Percentiles rank a stretch among this genome's conserved stretches.
Conservation (phyloP, 2,888 invertebrate species). For the Acleris holmiana region DNA sequence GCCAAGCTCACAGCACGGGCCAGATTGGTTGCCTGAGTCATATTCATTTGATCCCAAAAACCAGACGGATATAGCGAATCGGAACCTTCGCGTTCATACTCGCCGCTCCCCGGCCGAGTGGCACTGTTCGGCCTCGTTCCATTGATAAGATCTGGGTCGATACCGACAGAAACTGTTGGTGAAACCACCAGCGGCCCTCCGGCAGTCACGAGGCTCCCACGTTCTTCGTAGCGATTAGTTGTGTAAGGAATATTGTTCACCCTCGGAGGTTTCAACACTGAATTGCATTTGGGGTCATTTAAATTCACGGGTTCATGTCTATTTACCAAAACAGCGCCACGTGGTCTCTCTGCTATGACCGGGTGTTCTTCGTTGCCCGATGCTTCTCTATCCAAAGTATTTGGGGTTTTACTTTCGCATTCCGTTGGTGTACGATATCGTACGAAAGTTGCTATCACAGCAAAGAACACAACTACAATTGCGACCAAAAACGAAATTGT, state of each 20-base stretch:
- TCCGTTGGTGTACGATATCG: conserved; percentile 89
- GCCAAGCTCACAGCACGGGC: conserved; percentile 85
- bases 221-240: conserved; percentile 88
- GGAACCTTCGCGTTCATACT: conserved; percentile 89
- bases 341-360: conserved; percentile 77
- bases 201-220: conserved; percentile 86
- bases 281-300: conserved; percentile 83
- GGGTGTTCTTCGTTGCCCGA: conserved; percentile 83
- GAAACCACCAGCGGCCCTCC: conserved; percentile 88
- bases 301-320: conserved; percentile 72
- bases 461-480: conserved; percentile 88
- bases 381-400: conserved; percentile 89
- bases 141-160: conserved; percentile 94
- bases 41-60: conserved; percentile 88
- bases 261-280: conserved; percentile 89
- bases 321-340: conserved; percentile 84
- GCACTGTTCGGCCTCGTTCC: conserved; percentile 89
- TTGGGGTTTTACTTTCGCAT: conserved; percentile 90
- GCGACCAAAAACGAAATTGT: conserved; percentile 92
- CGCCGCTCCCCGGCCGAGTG: conserved; percentile 88
- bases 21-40: conserved; percentile 79
- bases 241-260: conserved; percentile 88
- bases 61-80: conserved; percentile 92
- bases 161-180: conserved; percentile 89
- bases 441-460: conserved; percentile 89